These are phyloP conservation scores for Tragelaphus strepsiceros DNA, from an alignment of 2,113 vertebrate species.

Conservation along the genomic window DNA sequence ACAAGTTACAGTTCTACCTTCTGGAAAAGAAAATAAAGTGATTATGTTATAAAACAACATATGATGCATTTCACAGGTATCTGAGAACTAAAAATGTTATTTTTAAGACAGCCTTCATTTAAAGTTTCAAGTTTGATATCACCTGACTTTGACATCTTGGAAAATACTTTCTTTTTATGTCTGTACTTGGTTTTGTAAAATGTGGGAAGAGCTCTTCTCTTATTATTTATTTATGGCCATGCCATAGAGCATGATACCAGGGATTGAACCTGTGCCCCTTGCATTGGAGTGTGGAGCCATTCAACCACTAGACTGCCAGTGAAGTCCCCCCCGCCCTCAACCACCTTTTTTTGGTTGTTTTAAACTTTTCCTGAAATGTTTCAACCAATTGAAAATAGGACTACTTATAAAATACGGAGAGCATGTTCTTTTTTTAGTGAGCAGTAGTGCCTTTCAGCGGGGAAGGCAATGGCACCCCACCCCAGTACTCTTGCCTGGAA, in stretches of 20 bases:
- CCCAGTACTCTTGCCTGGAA: too few relatives aligned
- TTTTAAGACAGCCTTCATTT: background rate
- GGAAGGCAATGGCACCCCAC: too few relatives aligned
- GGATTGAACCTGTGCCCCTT: background rate
- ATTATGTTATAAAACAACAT: background rate
- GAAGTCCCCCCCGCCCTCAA: background rate
- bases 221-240: background rate
- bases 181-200: background rate
- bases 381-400: background rate
- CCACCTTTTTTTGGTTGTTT: background rate
- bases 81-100: background rate
- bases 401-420: background rate
- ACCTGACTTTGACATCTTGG: background rate
- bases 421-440: background rate
- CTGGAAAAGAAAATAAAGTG: background rate
- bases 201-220: background rate
- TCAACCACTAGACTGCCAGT: background rate
- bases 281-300: background rate
- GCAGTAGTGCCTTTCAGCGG: background rate
- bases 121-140: background rate
- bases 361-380: background rate
- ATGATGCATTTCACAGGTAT: background rate
- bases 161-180: background rate
- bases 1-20: background rate
- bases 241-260: background rate